phyloP scores from a whole-genome alignment of 2,113 vertebrate genomes.

The Manacus vitellinus region DNA sequence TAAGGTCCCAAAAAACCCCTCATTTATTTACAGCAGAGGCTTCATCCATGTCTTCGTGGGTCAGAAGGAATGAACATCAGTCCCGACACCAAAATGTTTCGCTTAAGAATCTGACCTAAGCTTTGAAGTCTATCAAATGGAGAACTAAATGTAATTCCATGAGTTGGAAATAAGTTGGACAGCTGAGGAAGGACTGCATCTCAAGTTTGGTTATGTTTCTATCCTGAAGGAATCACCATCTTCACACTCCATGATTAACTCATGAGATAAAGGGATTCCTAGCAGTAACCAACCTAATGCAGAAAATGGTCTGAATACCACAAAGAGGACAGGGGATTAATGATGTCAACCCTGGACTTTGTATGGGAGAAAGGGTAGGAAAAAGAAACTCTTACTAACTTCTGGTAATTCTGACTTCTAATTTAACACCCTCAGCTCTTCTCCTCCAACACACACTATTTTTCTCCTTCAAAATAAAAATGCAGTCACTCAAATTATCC shows the following conservation, averaged over 20 bases:
- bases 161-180: not conserved
- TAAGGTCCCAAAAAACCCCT: accelerated
- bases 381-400: not conserved
- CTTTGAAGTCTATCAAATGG: not conserved
- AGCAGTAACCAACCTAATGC: not conserved
- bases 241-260: not conserved
- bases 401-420: not conserved
- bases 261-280: not conserved
- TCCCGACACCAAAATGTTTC: not conserved
- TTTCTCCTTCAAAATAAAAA: not conserved
- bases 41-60: not conserved
- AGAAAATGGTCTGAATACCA: not conserved
- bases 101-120: not conserved
- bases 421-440: not conserved
- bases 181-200: not conserved
- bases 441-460: not conserved
- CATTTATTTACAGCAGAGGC: not conserved
- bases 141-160: not conserved
- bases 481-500: not conserved
- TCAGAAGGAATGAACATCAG: not conserved
- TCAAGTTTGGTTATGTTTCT: not conserved
- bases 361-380: not conserved
- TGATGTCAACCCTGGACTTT: not conserved
- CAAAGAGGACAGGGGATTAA: not conserved
- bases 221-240: not conserved